These are phyloP conservation scores for Anastatus disparis DNA, from an alignment of 1,140 invertebrate genomes.

Conservation along the genomic window DNA sequence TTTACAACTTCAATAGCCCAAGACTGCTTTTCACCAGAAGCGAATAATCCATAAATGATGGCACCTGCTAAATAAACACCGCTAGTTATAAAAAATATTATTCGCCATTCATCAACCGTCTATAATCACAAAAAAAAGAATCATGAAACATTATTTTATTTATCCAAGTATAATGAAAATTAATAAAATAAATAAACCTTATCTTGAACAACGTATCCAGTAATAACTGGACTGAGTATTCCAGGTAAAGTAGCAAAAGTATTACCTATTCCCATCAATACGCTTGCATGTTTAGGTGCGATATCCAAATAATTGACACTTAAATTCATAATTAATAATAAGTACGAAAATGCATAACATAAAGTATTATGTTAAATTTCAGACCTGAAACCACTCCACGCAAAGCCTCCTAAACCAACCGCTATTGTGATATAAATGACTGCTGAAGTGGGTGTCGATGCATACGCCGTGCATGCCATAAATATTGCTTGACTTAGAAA, in stretches of 20 bases:
- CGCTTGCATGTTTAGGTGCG: constrained; percentile 83
- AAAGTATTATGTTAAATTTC: neutral
- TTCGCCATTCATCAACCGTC: constrained; percentile 81
- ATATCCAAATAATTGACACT: constrained; percentile 90
- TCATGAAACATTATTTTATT: constrained; percentile 34
- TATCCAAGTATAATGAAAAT: neutral
- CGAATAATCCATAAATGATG: constrained; percentile 81
- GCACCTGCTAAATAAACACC: constrained; percentile 82
- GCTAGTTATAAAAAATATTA: constrained; percentile 85
- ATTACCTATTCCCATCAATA: constrained; percentile 89
- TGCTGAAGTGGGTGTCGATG: constrained; percentile 72
- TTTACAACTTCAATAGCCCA: constrained; percentile 83
- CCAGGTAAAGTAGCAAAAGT: constrained; percentile 89
- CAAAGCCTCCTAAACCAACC: constrained; percentile 88
- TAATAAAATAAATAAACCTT: constrained; percentile 65
- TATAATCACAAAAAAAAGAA: constrained; percentile 59
- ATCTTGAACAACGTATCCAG: constrained; percentile 80
- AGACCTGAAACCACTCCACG: constrained; percentile 87
- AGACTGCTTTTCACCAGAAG: constrained; percentile 81
- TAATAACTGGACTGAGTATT: constrained; percentile 84
- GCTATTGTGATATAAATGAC: constrained; percentile 84
- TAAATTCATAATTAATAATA: constrained; percentile 53
- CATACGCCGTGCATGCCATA: constrained; percentile 81
- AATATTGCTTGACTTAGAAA: constrained; percentile 86
- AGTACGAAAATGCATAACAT: neutral